A percentile compares a stretch with the other conserved stretches of the same genome.
These are phyloP conservation scores for Rhyzopertha dominica DNA, from an alignment of 1,140 invertebrate genomes.

Conservation along the genomic window DNA sequence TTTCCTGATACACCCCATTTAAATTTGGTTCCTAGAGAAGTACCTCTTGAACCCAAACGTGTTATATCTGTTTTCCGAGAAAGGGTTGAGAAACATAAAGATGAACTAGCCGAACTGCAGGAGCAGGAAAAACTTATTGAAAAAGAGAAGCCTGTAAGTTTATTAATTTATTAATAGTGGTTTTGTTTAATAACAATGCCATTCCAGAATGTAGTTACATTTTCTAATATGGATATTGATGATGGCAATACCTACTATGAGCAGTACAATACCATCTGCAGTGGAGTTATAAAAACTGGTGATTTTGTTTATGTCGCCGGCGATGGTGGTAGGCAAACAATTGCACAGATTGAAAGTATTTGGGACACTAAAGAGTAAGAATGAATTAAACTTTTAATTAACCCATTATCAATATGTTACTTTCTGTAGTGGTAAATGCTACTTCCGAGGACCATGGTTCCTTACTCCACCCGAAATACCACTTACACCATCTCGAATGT, in stretches of 20 bases:
- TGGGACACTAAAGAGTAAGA: conserved; percentile 84
- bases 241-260: conserved; percentile 84
- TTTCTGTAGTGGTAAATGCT: conserved; percentile 72
- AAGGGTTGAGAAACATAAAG: conserved; percentile 83
- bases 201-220: conserved; percentile 66
- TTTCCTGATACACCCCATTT: conserved; percentile 70
- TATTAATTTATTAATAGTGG: conserved; percentile 3
- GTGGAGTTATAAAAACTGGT: conserved; percentile 79
- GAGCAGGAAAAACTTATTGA: conserved; percentile 72
- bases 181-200: conserved; percentile 22
- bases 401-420: conserved; percentile 3
- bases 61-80: conserved; percentile 92
- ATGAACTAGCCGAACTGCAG: conserved; percentile 81
- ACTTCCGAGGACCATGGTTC: conserved; percentile 91
- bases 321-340: conserved; percentile 77
- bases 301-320: conserved; percentile 92
- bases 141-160: conserved; percentile 70
- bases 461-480: conserved; percentile 82
- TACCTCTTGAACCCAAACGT: conserved; percentile 72
- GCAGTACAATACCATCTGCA: conserved; percentile 80
- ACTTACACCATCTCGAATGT: conserved; percentile 68
- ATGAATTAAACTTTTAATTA: conserved; percentile 4
- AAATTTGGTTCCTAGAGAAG: conserved; percentile 64
- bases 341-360: conserved; percentile 91
- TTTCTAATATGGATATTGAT: conserved; percentile 54